Evolutionary conservation across 2,888 invertebrate genomes (phyloP), one percentile per base, ranked within the genome.

Genomic region (Teleiodes luculella): DNA sequence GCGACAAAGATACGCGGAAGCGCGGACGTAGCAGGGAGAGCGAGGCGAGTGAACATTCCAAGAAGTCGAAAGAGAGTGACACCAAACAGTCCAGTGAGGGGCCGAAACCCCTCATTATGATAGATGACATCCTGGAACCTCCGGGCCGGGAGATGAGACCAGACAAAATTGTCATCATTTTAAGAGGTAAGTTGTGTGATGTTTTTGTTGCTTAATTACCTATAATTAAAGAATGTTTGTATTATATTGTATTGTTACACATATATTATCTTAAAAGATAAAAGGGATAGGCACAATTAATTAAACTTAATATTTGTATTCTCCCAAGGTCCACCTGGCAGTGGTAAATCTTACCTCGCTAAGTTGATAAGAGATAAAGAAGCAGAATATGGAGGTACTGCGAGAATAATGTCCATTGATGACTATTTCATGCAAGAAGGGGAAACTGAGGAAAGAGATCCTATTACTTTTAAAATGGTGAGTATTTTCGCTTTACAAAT

Each of bases 341-440:
- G 97, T 80, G 98, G 98, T 35, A 98, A 98, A 86, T 96, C 97
- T 6, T 95, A 95, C 80, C 91, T 97, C 57, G 96, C 97, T 0
- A 96, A 96, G 84, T 85, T 97, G 57, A 96, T 97, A 63, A 96
- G 97, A 76, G 94, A 94, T 56, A 92, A 91, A 72, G 94, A 94
- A 90, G 92, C 96, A 0, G 95, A 96, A 76, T 93, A 95, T 83
- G 97, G 97, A 4, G 94, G 94, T 55, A 95, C 96, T n/a, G 97
- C 96, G 0, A 91, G 98, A 63, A 96, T 98, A 71, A 91, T 98
- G 72, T 97, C 97, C 57, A 92, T 98, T 57, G 98, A 98, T 79
- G 98, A 98, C 84, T 98, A 98, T 83, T 98, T 98, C 73, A 95
- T 98, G 92, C 93, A 95, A 56, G 96, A 96, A 81, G 93, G 94